Percentiles rank a stretch among this genome's conserved stretches.
These are phyloP conservation scores for Gnatocerus cornutus DNA, from an alignment of 2,888 invertebrate species.

Conservation along the genomic window DNA sequence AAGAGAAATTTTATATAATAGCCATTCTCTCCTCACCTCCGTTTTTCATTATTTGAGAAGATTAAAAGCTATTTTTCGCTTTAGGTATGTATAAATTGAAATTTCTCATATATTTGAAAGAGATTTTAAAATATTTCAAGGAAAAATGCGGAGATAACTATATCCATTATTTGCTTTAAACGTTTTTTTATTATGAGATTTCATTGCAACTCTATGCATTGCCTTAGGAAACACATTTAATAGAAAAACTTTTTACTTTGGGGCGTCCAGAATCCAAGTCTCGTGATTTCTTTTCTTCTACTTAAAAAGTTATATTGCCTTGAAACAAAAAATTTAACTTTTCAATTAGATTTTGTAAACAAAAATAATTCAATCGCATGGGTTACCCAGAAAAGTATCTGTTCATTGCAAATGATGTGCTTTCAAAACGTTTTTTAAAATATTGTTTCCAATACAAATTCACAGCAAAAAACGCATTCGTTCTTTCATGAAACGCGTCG, in stretches of 20 bases:
- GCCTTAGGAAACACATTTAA: conserved; percentile 5
- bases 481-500: too few relatives aligned
- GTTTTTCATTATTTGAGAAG: background rate
- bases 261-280: background rate
- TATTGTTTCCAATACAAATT: too few relatives aligned
- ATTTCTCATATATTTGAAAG: too few relatives aligned
- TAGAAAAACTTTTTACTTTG: conserved; percentile 13
- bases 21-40: background rate
- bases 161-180: conserved; percentile 6
- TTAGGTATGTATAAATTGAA: too few relatives aligned
- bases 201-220: conserved; percentile 10
- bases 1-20: conserved; percentile 1
- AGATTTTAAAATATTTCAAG: too few relatives aligned
- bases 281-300: conserved; percentile 8
- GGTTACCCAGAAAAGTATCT: too few relatives aligned
- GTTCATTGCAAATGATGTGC: too few relatives aligned
- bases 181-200: background rate
- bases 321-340: conserved; percentile 16
- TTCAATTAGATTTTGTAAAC: conserved; percentile 7
- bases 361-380: background rate
- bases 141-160: background rate
- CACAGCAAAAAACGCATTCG: too few relatives aligned
- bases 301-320: conserved; percentile 9
- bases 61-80: background rate
- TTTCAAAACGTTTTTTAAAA: too few relatives aligned